These are phyloP conservation scores for Drosophila ananassae DNA, from an alignment of 1,140 invertebrate species.

Conservation along the genomic window DNA sequence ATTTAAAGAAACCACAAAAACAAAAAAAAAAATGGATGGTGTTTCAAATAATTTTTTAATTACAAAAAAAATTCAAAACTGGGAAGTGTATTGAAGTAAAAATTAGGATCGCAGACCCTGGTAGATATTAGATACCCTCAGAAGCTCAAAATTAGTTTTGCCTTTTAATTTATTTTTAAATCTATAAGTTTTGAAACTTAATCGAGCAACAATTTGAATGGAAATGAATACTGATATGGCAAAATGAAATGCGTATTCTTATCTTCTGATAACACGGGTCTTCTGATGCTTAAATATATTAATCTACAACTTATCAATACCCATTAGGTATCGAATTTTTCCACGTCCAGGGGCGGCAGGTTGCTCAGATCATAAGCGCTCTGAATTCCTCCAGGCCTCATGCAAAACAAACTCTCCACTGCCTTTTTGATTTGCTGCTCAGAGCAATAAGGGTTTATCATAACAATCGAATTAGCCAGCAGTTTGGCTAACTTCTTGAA, in stretches of 20 bases:
- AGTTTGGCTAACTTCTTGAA: slow-evolving; percentile 79
- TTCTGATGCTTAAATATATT: background rate
- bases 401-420: slow-evolving; percentile 69
- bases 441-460: slow-evolving; percentile 76
- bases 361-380: slow-evolving; percentile 49
- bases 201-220: background rate
- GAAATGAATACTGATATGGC: background rate
- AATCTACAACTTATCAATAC: too few species aligned
- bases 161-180: background rate
- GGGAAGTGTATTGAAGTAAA: too few species aligned
- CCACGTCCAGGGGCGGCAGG: slow-evolving; percentile 37
- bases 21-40: slow-evolving; percentile 27
- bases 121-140: too few species aligned
- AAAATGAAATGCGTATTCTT: background rate
- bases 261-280: background rate
- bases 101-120: too few species aligned
- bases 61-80: too few species aligned
- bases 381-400: slow-evolving; percentile 55
- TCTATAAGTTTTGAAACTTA: background rate
- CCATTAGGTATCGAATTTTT: slow-evolving; percentile 26
- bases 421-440: slow-evolving; percentile 62
- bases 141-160: background rate
- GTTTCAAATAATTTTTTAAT: slow-evolving; percentile 7
- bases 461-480: slow-evolving; percentile 64
- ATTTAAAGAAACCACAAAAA: slow-evolving; percentile 75